Percentiles rank a stretch among this genome's conserved stretches.
Evolutionary conservation across 2,888 invertebrate species (phyloP).

Genomic region (Galeruca laticollis): DNA sequence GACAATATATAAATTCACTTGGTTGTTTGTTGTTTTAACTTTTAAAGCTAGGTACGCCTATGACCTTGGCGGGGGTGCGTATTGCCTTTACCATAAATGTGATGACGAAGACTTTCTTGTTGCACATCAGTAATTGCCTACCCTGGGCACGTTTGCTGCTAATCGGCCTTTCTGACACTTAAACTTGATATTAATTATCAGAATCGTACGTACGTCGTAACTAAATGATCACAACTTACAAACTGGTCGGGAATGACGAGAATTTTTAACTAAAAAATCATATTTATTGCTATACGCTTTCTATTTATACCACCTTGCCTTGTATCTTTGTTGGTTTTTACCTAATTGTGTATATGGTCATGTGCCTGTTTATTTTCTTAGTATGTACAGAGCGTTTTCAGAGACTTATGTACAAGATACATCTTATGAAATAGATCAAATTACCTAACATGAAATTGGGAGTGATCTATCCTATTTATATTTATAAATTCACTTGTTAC

Average conservation of each 20-base stretch:
- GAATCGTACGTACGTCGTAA: slow-evolving; percentile 36
- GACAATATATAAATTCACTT: not conserved
- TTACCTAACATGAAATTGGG: not conserved
- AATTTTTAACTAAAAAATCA: slow-evolving; percentile 19
- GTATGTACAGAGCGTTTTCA: not conserved
- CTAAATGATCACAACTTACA: slow-evolving; percentile 16
- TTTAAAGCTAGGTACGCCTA: not conserved
- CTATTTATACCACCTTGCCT: not conserved
- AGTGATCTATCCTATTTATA: not conserved
- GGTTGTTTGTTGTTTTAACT: not conserved
- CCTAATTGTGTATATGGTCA: slow-evolving; percentile 14
- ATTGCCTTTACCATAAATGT: slow-evolving; percentile 40
- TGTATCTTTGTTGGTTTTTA: slow-evolving; percentile 5
- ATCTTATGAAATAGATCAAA: not conserved
- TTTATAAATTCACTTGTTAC: not conserved
- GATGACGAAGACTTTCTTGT: slow-evolving; percentile 43
- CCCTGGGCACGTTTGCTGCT: slow-evolving; percentile 50
- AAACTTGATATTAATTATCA: slow-evolving; percentile 43
- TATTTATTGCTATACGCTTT: slow-evolving; percentile 11
- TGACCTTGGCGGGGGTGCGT: slow-evolving; percentile 46
- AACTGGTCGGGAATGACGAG: slow-evolving; percentile 16
- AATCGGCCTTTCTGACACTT: slow-evolving; percentile 50
- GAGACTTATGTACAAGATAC: not conserved
- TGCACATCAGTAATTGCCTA: slow-evolving; percentile 42
- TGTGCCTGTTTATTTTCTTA: slow-evolving; percentile 9